These are phyloP conservation scores for Stylophora pistillata DNA, from an alignment of 64 coral and sea anemone species.

Conservation along the genomic window DNA sequence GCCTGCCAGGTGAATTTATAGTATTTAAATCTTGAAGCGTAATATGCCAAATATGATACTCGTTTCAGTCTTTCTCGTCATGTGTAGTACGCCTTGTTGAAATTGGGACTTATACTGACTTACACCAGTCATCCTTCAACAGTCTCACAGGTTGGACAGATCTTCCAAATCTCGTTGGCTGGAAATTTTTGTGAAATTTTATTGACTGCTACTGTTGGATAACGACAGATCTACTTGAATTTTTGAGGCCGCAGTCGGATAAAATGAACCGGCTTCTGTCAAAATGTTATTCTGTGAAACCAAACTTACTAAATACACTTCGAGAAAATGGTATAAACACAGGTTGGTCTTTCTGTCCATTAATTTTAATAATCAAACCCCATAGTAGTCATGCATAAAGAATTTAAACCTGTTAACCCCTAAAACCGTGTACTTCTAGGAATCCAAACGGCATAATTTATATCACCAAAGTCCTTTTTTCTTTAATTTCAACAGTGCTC, in stretches of 20 bases:
- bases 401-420: too few species aligned
- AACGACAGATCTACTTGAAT: not conserved
- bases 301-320: not conserved
- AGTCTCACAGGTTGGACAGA: not conserved
- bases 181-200: not conserved
- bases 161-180: not conserved
- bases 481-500: too few species aligned
- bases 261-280: slow-evolving; percentile 8
- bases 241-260: not conserved
- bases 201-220: not conserved
- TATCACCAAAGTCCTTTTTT: too few species aligned
- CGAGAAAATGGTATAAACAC: slow-evolving; percentile 18
- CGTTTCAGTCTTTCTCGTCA: not conserved
- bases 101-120: not conserved
- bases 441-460: too few species aligned
- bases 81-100: not conserved
- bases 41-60: not conserved
- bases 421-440: too few species aligned
- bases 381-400: not conserved
- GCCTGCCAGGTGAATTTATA: not conserved
- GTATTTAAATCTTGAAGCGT: not conserved
- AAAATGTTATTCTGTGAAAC: not conserved
- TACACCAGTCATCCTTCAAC: not conserved
- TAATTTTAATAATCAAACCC: not conserved
- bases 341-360: not conserved